phyloP scores from a whole-genome alignment of 2,113 vertebrate genomes.

The Panthera uncia region DNA sequence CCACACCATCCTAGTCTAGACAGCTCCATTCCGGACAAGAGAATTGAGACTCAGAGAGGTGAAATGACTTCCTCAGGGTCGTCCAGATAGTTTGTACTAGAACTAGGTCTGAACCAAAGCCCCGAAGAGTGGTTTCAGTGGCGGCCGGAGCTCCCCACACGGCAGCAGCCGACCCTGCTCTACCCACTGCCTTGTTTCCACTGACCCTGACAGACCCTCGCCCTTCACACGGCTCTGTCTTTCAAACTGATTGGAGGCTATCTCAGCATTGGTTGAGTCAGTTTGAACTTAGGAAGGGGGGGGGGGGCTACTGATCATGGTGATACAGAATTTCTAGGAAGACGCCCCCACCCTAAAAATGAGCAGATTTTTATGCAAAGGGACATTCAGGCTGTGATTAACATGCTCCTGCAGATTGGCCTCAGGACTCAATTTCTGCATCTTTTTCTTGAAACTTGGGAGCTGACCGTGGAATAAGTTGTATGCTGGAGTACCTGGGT shows the following conservation, averaged over 20 bases:
- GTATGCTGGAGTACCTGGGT: too few relatives aligned
- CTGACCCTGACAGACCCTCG: rapidly evolving
- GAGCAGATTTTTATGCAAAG: neutral
- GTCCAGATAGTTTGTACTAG: neutral
- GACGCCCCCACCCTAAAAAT: neutral
- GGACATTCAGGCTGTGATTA: neutral
- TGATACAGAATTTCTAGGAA: neutral
- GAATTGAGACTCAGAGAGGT: neutral
- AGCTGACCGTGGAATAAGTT: constrained; percentile 47
- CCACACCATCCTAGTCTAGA: rapidly evolving
- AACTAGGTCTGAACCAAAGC: neutral
- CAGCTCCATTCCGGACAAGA: neutral
- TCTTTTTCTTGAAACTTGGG: neutral
- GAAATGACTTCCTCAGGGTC: neutral
- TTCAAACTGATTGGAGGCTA: neutral
- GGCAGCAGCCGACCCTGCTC: neutral
- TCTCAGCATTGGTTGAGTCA: neutral
- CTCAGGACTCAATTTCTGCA: constrained; percentile 46
- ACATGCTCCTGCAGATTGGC: neutral
- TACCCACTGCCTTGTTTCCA: neutral
- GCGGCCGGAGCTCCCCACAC: neutral
- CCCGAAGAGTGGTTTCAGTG: neutral
- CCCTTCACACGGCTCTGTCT: neutral
- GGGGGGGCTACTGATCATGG: too few relatives aligned
- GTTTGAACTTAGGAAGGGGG: neutral